Evolutionary conservation across 2,888 invertebrate species (phyloP), one percentile per base, ranked within the genome.

Genomic region (Erebia palarica): DNA sequence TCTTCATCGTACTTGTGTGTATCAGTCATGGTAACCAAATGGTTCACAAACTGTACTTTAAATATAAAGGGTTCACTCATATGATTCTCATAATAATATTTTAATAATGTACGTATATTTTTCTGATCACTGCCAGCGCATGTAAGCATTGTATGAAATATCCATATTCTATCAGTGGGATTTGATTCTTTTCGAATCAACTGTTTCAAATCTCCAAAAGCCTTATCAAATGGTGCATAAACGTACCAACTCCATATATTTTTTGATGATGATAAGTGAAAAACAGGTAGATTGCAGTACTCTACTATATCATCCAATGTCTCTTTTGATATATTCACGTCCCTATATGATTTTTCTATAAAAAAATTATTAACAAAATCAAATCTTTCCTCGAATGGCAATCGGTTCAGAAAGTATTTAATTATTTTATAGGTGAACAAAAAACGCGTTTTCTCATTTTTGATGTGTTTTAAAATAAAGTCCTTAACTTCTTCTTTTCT

Each of bases 201-300:
- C 74, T 86, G 86, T 70, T 84, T 85, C 21, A 91, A 74, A 70
- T 86, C 85, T n/a, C 72, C 64, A 75, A 89, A 86, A n/a, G 90
- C 89, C 1, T 75, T 76, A 68, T 82, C 77, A 75, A 90, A 90
- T 49, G 84, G 80, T 4, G 88, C 86, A 75, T 83, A 86, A 53
- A 77, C 78, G 73, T 89, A 90, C 88, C 89, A 90, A 14, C 78
- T 60, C 69, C 86, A 82, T 68, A 76, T 72, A 53, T 77, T 73
- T 53, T 69, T 64, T 8, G 47, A 27, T 27, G 58, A 65, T 47
- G 70, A 9, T 21, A 11, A 27, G 21, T 65, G n/a, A 36, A 36
- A 13, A 2, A 51, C 51, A 36, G 18, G 14, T n/a, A 16, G 11
- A 65, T 65, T 66, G 13, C 68, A 47, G 7, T 61, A 7, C 36